Percentiles rank a stretch among this genome's conserved stretches.
Conservation (phyloP, 2,113 vertebrate genomes). For the Pluvialis apricaria region DNA sequence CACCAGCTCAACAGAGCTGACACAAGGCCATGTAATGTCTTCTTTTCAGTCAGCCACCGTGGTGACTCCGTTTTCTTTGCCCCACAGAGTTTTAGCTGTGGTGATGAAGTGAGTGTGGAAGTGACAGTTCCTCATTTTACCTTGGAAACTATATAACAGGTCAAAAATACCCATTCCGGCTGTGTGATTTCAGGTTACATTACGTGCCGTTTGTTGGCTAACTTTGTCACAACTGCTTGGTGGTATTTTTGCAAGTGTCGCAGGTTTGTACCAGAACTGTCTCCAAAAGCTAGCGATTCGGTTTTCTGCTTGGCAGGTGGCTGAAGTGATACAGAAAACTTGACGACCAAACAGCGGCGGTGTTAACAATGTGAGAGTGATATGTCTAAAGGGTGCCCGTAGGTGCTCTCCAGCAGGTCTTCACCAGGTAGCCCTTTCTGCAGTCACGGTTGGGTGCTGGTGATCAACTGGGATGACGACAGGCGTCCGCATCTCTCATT, state of each 20-base stretch:
- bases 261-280: not conserved
- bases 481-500: rapidly evolving
- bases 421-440: not conserved
- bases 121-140: not conserved
- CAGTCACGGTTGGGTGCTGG: not conserved
- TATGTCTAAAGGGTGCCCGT: not conserved
- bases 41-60: rapidly evolving
- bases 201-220: rapidly evolving
- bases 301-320: not conserved
- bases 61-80: not conserved
- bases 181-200: not conserved
- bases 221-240: not conserved
- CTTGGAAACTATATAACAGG: rapidly evolving
- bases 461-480: not conserved
- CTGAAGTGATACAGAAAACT: not conserved
- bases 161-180: not conserved
- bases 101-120: not conserved
- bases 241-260: not conserved
- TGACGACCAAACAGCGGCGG: rapidly evolving
- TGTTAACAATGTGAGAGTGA: rapidly evolving
- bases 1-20: not conserved
- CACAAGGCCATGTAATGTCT: not conserved
- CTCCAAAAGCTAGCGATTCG: not conserved
- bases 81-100: not conserved
- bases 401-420: not conserved